phyloP scores from a whole-genome alignment of 2,113 vertebrate genomes.

The Labrus mixtus region DNA sequence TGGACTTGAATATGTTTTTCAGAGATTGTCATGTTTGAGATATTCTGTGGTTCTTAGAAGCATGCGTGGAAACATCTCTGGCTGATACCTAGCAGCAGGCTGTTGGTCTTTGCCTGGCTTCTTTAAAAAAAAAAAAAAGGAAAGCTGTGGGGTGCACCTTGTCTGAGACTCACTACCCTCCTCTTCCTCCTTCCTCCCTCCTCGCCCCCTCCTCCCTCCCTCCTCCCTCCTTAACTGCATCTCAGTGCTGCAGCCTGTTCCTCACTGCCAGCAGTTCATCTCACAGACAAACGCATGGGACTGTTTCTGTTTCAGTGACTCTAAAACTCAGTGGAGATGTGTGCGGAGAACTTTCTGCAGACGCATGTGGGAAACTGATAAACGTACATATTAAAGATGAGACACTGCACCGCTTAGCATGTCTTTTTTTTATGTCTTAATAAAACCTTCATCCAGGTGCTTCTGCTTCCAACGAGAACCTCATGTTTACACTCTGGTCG shows the following conservation, averaged over 20 bases:
- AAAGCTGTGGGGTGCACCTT: conserved; percentile 58
- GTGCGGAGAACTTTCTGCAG: conserved; percentile 74
- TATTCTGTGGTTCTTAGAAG: conserved; percentile 56
- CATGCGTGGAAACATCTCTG: conserved; percentile 74
- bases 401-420: conserved; percentile 20
- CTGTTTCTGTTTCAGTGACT: conserved; percentile 58
- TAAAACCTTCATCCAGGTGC: conserved; percentile 36
- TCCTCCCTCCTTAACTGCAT: conserved; percentile 62
- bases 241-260: conserved; percentile 62
- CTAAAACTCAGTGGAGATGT: conserved; percentile 84
- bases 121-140: conserved; percentile 59
- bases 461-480: conserved; percentile 13
- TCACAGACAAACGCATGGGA: conserved; percentile 81
- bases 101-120: conserved; percentile 86
- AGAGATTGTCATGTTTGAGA: conserved; percentile 53
- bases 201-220: conserved; percentile 80
- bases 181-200: conserved; percentile 45
- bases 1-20: conserved; percentile 62
- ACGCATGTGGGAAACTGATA: conserved; percentile 70
- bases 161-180: conserved; percentile 1
- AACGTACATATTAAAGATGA: neutral
- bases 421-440: neutral
- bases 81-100: conserved; percentile 66
- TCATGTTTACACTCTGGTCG: conserved; percentile 14
- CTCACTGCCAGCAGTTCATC: conserved; percentile 80